These are phyloP conservation scores for Diarsia rubi DNA, from an alignment of 2,888 invertebrate species.

Conservation along the genomic window DNA sequence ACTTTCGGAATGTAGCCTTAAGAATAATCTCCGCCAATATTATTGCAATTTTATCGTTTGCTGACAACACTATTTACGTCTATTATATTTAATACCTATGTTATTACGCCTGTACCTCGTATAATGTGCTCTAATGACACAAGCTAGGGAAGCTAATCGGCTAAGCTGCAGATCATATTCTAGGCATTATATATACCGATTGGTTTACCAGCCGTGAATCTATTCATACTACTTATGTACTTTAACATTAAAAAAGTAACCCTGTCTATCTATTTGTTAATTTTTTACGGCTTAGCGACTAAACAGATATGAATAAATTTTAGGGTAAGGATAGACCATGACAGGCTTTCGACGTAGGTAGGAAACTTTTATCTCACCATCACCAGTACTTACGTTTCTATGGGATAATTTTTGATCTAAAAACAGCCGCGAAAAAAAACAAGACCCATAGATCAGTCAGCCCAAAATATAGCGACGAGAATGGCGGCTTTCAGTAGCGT, in stretches of 20 bases:
- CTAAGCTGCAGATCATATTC: conserved; percentile 10
- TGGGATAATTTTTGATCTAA: background rate
- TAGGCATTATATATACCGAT: conserved; percentile 8
- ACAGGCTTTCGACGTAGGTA: background rate
- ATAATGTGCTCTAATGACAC: conserved; percentile 9
- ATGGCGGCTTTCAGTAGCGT: too few relatives aligned
- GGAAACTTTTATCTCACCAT: background rate
- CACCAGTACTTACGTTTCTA: too few relatives aligned
- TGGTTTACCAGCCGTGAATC: background rate
- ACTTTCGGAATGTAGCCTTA: background rate
- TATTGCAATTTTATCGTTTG: background rate
- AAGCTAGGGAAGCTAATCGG: conserved; percentile 18
- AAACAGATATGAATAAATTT: background rate
- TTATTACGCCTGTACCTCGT: background rate
- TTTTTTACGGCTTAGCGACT: background rate
- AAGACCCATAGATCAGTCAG: background rate
- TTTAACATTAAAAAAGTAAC: background rate
- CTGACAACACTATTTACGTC: background rate
- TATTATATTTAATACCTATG: background rate
- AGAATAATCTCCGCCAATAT: background rate
- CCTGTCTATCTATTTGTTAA: background rate
- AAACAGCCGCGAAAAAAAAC: background rate
- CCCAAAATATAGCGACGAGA: too few relatives aligned
- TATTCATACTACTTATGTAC: background rate
- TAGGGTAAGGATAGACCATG: background rate